Conservation (phyloP, 2,888 invertebrate genomes). For the Lasioglossum morio region DNA sequence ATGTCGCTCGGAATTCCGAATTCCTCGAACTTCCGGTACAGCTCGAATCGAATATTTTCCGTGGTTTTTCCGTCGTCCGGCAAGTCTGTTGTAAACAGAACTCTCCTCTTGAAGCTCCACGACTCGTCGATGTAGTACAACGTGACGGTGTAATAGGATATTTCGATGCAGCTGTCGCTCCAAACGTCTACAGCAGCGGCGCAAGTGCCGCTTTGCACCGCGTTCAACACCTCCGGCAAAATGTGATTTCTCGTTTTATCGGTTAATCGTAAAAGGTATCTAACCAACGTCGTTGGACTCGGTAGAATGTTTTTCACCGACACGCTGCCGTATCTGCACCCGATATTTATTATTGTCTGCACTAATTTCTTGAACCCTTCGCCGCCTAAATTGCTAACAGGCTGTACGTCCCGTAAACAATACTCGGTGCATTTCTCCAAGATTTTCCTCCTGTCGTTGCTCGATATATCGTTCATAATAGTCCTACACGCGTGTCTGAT, state of each 20-base stretch:
- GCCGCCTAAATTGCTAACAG: neutral
- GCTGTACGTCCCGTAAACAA: neutral
- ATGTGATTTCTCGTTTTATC: conserved; percentile 3
- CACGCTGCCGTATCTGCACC: conserved; percentile 6
- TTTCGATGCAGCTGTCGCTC: neutral
- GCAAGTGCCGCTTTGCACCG: neutral
- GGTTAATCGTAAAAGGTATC: conserved; percentile 2
- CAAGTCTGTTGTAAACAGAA: conserved; percentile 10
- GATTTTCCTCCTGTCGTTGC: neutral
- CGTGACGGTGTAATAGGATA: conserved; percentile 13
- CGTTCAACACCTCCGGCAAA: conserved; percentile 10
- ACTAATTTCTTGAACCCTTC: conserved; percentile 5
- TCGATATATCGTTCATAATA: neutral
- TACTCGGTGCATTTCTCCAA: conserved; percentile 2
- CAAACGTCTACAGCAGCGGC: conserved; percentile 12
- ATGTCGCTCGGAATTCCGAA: conserved; percentile 14
- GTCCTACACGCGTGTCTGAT: neutral
- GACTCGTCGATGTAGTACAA: neutral
- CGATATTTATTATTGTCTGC: conserved; percentile 31
- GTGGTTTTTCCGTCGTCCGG: conserved; percentile 1
- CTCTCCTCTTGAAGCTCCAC: conserved; percentile 4
- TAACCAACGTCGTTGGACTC: neutral
- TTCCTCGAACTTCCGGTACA: neutral
- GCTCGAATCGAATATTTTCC: neutral
- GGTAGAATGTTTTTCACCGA: conserved; percentile 3